Percentiles rank a stretch among this genome's conserved stretches.
Evolutionary conservation across 2,113 vertebrate species (phyloP).

Genomic region (Daubentonia madagascariensis): DNA sequence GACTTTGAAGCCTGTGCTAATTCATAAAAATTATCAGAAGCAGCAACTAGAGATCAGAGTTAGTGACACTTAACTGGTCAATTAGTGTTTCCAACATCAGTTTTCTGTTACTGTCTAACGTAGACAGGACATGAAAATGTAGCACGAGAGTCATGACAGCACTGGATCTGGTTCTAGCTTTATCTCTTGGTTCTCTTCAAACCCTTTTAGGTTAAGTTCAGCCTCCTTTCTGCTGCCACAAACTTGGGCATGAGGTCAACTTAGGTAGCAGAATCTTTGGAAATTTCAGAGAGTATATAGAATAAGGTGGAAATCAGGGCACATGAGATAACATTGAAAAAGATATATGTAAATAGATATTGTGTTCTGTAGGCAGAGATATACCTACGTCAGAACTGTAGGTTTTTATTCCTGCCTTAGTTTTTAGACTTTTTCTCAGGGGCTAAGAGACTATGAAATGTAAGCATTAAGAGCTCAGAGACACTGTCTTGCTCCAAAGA

Average conservation of each 20-base stretch:
- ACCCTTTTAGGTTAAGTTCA: neutral
- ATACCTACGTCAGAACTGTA: neutral
- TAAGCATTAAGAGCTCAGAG: neutral
- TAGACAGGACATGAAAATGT: neutral
- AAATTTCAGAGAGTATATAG: neutral
- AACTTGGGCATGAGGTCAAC: neutral
- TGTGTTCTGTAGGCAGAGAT: neutral
- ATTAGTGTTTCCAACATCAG: neutral
- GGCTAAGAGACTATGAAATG: neutral
- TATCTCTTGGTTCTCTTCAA: neutral
- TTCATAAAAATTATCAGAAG: neutral
- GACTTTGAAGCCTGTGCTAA: neutral
- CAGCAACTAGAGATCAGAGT: neutral
- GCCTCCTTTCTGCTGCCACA: neutral
- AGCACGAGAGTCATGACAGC: neutral
- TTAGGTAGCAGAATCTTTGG: neutral
- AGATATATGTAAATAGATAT: neutral
- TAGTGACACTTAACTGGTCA: neutral
- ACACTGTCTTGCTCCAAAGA: neutral
- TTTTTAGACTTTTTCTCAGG: neutral
- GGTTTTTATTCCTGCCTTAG: neutral
- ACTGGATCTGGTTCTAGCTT: neutral
- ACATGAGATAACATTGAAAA: neutral
- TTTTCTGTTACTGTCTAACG: neutral
- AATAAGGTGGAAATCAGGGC: neutral